phyloP scores from a whole-genome alignment of 2,797 vertebrate genomes.

The Tenualosa ilisha region DNA sequence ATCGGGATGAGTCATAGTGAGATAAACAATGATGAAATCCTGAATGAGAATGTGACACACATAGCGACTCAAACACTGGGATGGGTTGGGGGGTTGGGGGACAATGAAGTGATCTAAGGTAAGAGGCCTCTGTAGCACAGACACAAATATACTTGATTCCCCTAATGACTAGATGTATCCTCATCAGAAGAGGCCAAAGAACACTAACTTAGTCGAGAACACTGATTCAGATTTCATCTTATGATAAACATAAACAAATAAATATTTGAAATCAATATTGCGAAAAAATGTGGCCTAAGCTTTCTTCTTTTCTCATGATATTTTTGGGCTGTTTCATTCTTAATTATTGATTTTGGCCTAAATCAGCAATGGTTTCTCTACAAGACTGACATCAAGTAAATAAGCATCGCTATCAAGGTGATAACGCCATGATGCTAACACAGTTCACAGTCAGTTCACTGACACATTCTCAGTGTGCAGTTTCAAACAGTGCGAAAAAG shows the following conservation, averaged over 20 bases:
- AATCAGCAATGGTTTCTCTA: background rate
- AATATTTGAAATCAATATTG: background rate
- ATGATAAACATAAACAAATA: background rate
- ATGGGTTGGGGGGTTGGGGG: background rate
- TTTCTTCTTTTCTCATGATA: background rate
- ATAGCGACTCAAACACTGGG: background rate
- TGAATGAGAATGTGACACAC: constrained; percentile 11
- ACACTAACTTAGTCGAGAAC: background rate
- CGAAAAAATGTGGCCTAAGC: background rate
- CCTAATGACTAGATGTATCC: background rate
- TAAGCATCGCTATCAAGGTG: background rate
- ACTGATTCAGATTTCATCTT: background rate
- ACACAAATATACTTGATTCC: background rate
- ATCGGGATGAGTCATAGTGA: background rate
- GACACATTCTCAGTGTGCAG: background rate
- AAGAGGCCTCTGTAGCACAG: constrained; percentile 5
- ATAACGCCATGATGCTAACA: background rate
- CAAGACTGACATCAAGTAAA: background rate
- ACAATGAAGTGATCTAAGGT: background rate
- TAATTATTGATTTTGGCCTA: background rate
- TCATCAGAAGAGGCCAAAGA: background rate
- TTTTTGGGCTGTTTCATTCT: background rate
- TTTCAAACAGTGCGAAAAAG: background rate
- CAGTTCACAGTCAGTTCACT: too few relatives aligned
- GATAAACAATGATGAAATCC: constrained; percentile 21